These are phyloP conservation scores for Timema cristinae DNA, from an alignment of 2,888 invertebrate genomes.

Conservation along the genomic window DNA sequence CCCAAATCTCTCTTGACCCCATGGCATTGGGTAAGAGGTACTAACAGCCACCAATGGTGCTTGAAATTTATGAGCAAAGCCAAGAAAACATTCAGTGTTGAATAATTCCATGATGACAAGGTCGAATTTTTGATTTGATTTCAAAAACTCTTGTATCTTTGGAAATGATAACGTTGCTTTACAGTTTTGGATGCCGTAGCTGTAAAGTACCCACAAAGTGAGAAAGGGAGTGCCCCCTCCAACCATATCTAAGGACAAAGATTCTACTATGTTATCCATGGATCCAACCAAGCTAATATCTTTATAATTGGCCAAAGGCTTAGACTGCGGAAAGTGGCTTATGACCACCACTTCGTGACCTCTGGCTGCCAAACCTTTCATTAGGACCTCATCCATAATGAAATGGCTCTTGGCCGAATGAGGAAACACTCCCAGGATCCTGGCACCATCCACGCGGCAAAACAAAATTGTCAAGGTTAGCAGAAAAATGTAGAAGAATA, in stretches of 20 bases:
- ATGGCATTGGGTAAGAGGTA: conserved; percentile 58
- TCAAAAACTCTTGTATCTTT: conserved; percentile 28
- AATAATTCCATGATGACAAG: conserved; percentile 66
- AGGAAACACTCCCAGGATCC: conserved; percentile 26
- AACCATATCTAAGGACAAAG: conserved; percentile 16
- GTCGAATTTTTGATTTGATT: conserved; percentile 51
- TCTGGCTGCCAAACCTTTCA: conserved; percentile 23
- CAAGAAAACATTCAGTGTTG: conserved; percentile 66
- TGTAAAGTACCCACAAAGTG: not conserved
- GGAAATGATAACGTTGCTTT: conserved; percentile 23
- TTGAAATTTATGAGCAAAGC: conserved; percentile 58
- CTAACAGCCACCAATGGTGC: conserved; percentile 54
- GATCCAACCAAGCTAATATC: conserved; percentile 20
- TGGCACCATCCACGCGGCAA: not conserved
- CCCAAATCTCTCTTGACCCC: conserved; percentile 54
- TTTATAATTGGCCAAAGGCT: conserved; percentile 16
- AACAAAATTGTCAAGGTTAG: too few species aligned
- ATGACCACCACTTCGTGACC: conserved; percentile 26
- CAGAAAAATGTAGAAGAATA: too few species aligned
- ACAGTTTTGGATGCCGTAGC: conserved; percentile 21
- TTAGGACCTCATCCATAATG: conserved; percentile 21
- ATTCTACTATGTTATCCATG: conserved; percentile 12
- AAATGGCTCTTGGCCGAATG: conserved; percentile 26
- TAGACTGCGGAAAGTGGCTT: conserved; percentile 23
- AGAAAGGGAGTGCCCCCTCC: not conserved